Conservation (phyloP, 2,113 vertebrate genomes). For the Eurypyga helias region DNA sequence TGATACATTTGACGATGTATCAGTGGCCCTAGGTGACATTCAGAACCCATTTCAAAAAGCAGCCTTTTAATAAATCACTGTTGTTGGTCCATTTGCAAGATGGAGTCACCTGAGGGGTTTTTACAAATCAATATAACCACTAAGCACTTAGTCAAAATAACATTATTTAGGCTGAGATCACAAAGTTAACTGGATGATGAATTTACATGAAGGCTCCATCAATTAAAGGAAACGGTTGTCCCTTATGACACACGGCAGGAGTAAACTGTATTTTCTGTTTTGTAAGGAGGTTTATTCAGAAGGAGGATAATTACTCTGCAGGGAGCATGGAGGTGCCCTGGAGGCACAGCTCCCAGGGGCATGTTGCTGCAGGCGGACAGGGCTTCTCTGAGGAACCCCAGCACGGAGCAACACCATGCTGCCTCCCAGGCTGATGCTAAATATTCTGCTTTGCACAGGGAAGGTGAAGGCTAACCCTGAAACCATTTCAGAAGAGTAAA, state of each 20-base stretch:
- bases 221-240: constrained; percentile 36
- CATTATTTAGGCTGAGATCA: constrained; percentile 53
- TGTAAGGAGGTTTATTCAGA: constrained; percentile 6
- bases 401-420: accelerated
- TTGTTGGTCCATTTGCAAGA: constrained; percentile 54
- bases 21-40: constrained; percentile 31
- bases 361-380: background rate
- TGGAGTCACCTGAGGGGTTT: constrained; percentile 28
- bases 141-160: constrained; percentile 59
- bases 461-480: background rate
- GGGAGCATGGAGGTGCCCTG: background rate
- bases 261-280: background rate
- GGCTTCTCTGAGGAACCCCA: background rate
- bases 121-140: constrained; percentile 57
- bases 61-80: constrained; percentile 52
- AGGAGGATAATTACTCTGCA: background rate
- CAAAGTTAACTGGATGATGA: constrained; percentile 58
- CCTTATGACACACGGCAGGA: background rate
- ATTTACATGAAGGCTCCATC: constrained; percentile 44
- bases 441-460: background rate
- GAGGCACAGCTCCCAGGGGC: background rate
- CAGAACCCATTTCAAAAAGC: constrained; percentile 19
- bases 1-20: constrained; percentile 16
- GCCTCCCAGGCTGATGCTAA: background rate
- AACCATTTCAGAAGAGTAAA: background rate